Percentiles rank a stretch among this genome's conserved stretches.
Conservation (phyloP, 2,113 vertebrate species). For the Tragelaphus buxtoni region DNA sequence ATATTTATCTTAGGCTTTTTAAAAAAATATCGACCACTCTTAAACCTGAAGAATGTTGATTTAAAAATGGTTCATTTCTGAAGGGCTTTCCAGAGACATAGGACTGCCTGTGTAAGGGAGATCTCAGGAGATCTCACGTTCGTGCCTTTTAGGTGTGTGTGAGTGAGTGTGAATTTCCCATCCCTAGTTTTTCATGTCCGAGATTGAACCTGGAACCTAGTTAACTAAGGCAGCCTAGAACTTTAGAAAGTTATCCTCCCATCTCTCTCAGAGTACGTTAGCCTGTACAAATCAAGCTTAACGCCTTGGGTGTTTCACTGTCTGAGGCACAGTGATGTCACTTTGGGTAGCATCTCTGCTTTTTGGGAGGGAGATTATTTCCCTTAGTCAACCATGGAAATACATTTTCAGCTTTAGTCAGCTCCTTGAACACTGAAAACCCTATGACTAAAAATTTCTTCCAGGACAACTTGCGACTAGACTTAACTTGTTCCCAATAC, state of each 20-base stretch:
- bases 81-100: not conserved
- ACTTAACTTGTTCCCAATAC: not conserved
- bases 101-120: not conserved
- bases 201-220: not conserved
- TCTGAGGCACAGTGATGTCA: not conserved
- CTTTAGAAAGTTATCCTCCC: not conserved
- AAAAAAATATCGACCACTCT: not conserved
- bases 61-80: constrained; percentile 14
- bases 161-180: not conserved
- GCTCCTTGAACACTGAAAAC: not conserved
- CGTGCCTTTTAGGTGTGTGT: not conserved
- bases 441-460: not conserved
- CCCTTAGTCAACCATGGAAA: not conserved
- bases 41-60: not conserved
- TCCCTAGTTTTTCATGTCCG: not conserved
- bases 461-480: not conserved
- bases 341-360: not conserved
- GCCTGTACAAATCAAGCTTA: not conserved
- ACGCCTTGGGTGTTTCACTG: not conserved
- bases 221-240: not conserved
- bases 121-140: not conserved
- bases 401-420: not conserved
- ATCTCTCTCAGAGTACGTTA: not conserved
- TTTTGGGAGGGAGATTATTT: not conserved
- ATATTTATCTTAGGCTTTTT: not conserved